These are phyloP conservation scores for Temnothorax unifasciatus DNA, from an alignment of 2,888 invertebrate species.

Conservation along the genomic window DNA sequence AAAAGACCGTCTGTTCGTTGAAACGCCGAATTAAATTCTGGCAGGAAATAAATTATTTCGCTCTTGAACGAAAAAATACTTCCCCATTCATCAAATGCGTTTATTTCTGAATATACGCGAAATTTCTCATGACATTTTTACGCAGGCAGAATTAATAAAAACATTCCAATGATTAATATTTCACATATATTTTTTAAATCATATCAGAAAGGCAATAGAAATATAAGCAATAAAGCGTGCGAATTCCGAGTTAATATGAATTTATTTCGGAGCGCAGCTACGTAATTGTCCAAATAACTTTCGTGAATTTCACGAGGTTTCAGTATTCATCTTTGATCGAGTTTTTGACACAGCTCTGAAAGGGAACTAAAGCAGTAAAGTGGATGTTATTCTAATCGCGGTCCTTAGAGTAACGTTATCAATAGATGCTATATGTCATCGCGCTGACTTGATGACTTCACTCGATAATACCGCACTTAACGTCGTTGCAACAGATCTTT, in stretches of 20 bases:
- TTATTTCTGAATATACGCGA: slow-evolving; percentile 27
- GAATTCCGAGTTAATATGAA: slow-evolving; percentile 15
- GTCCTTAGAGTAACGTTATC: background rate
- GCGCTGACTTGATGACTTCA: background rate
- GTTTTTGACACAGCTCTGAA: background rate
- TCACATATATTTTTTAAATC: background rate
- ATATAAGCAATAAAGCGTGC: slow-evolving; percentile 9
- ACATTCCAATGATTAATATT: slow-evolving; percentile 37
- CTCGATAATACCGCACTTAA: background rate
- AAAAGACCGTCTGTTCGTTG: background rate
- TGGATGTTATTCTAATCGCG: background rate
- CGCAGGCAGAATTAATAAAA: slow-evolving; percentile 15
- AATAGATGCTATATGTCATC: background rate
- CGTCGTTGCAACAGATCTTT: background rate
- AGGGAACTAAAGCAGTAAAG: background rate
- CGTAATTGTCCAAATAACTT: slow-evolving; percentile 16
- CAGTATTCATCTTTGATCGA: background rate
- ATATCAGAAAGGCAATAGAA: background rate
- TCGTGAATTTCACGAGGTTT: background rate
- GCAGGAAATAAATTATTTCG: background rate
- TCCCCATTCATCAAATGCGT: background rate
- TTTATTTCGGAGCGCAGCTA: slow-evolving; percentile 6
- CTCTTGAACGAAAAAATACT: slow-evolving; percentile 9
- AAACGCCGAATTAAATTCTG: slow-evolving; percentile 17
- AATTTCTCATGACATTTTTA: slow-evolving; percentile 24